phyloP scores from a whole-genome alignment of 2,797 vertebrate genomes.

The Microcaecilia unicolor region DNA sequence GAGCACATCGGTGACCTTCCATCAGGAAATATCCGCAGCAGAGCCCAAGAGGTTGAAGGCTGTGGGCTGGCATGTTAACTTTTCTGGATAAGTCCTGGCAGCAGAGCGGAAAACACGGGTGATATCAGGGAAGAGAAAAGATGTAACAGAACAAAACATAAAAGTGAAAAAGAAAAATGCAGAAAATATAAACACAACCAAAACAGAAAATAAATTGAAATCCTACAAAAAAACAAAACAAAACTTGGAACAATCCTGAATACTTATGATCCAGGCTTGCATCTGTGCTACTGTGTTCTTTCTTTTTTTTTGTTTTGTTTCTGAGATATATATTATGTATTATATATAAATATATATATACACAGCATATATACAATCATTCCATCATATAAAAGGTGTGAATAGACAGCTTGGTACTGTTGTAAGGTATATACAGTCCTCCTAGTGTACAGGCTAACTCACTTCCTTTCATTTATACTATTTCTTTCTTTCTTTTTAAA shows the following conservation, averaged over 20 bases:
- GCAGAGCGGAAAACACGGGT: slow-evolving; percentile 17
- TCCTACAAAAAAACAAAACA: slow-evolving; percentile 29
- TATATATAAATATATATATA: slow-evolving; percentile 41
- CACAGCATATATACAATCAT: slow-evolving; percentile 66
- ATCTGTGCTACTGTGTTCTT: slow-evolving; percentile 48
- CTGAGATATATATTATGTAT: slow-evolving; percentile 61
- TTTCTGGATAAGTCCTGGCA: slow-evolving; percentile 21
- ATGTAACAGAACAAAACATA: slow-evolving; percentile 56
- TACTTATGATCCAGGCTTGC: too few species aligned
- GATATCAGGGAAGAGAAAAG: slow-evolving; percentile 30
- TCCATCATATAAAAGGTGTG: slow-evolving; percentile 67
- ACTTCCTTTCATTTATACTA: slow-evolving; percentile 39
- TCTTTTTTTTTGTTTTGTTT: too few species aligned
- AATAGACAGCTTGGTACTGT: slow-evolving; percentile 56
- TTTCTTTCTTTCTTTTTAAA: slow-evolving; percentile 26
- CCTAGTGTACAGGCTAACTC: slow-evolving; percentile 49
- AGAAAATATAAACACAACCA: slow-evolving; percentile 46
- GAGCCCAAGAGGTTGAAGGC: slow-evolving; percentile 51
- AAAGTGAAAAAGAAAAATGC: slow-evolving; percentile 52
- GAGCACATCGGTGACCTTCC: slow-evolving; percentile 65
- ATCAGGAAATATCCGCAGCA: slow-evolving; percentile 57
- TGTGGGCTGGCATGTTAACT: slow-evolving; percentile 16
- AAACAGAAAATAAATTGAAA: slow-evolving; percentile 41
- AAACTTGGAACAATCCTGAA: slow-evolving; percentile 27
- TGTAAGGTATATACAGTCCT: slow-evolving; percentile 59